A percentile compares a stretch with the other conserved stretches of the same genome.
Evolutionary conservation across 2,113 vertebrate genomes (phyloP).

Genomic region (Mesembrinibis cayennensis): DNA sequence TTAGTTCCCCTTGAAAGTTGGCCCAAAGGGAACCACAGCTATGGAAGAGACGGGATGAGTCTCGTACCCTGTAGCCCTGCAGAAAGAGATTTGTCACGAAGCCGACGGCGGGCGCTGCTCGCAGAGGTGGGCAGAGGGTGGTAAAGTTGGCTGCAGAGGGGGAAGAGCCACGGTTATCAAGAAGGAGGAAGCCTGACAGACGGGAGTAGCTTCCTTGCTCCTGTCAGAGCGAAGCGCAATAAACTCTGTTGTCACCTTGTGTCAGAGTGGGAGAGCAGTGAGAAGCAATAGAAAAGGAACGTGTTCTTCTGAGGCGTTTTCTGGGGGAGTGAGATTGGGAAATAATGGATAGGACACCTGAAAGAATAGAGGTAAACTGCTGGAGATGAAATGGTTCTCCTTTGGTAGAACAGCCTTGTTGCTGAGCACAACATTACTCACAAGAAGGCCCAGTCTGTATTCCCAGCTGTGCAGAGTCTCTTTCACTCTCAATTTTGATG

Average conservation of each 20-base stretch:
- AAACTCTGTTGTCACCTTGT: not conserved
- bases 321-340: not conserved
- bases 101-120: rapidly evolving
- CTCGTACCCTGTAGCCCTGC: not conserved
- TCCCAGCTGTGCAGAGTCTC: not conserved
- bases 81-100: not conserved
- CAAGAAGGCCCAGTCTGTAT: not conserved
- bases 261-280: not conserved
- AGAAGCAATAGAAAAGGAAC: not conserved
- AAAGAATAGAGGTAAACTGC: not conserved
- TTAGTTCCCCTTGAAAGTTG: not conserved
- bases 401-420: not conserved
- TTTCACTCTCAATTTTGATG: not conserved
- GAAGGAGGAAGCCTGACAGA: not conserved
- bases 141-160: not conserved
- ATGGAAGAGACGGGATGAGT: not conserved
- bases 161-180: not conserved
- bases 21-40: not conserved
- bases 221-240: not conserved
- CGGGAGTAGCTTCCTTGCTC: not conserved
- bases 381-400: not conserved
- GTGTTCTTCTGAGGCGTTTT: not conserved
- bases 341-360: not conserved
- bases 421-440: not conserved
- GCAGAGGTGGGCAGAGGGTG: not conserved